Evolutionary conservation across 2,888 invertebrate species (phyloP).

Genomic region (Caenorhabditis becei): DNA sequence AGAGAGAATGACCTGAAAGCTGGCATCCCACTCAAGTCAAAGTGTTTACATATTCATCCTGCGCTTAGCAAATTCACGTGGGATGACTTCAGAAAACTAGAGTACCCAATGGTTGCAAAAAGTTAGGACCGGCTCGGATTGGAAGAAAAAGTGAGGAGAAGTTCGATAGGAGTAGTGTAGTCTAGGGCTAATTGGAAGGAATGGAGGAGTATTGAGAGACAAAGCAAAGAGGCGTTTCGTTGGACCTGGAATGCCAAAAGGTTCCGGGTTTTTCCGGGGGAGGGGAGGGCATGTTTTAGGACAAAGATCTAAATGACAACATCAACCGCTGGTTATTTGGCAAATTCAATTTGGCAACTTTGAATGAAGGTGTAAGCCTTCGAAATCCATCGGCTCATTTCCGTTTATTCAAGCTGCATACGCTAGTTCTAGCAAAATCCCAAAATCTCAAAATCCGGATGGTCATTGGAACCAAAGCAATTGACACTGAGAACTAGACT

Average conservation of each 20-base stretch:
- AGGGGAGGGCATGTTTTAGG: not conserved
- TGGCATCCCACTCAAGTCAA: constrained; percentile 38
- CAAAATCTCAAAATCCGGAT: not conserved
- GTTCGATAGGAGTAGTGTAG: constrained; percentile 17
- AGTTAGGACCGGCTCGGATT: not conserved
- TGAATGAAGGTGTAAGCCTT: not conserved
- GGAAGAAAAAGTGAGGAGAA: not conserved
- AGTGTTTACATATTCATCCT: constrained; percentile 45
- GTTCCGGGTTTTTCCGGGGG: constrained; percentile 41
- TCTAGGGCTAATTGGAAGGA: constrained; percentile 40
- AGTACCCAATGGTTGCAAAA: constrained; percentile 12
- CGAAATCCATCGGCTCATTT: constrained; percentile 26
- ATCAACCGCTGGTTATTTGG: constrained; percentile 25
- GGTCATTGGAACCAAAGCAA: not conserved
- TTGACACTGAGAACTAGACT: not conserved
- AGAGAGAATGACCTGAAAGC: constrained; percentile 35
- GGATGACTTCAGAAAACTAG: constrained; percentile 44
- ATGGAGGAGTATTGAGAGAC: constrained; percentile 28
- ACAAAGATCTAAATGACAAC: constrained; percentile 8
- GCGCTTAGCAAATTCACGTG: constrained; percentile 54
- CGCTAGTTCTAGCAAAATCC: not conserved
- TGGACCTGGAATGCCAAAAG: not conserved
- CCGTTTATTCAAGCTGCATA: constrained; percentile 16
- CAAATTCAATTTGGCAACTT: constrained; percentile 17
- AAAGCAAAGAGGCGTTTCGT: constrained; percentile 25